Evolutionary conservation across 2,113 vertebrate genomes (phyloP).

Genomic region (Lethenteron camtschaticum): DNA sequence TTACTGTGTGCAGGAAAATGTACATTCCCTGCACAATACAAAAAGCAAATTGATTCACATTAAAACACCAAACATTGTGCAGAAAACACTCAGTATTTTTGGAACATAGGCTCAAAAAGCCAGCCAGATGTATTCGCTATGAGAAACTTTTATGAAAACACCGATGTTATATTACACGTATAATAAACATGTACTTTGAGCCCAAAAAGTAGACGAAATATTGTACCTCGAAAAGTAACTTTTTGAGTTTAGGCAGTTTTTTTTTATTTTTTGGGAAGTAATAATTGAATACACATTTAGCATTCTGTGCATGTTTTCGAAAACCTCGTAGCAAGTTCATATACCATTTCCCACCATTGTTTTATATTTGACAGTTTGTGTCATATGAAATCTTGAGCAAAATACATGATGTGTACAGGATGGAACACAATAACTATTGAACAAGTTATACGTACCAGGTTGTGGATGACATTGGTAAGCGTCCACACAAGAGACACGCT

Average conservation of each 20-base stretch:
- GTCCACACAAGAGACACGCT: slow-evolving; percentile 89
- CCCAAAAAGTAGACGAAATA: too few relatives aligned
- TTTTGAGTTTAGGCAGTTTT: not conserved
- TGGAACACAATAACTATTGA: too few relatives aligned
- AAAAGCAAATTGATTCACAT: not conserved
- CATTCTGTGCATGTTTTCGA: too few relatives aligned
- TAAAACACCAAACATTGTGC: not conserved
- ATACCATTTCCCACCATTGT: too few relatives aligned
- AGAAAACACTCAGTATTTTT: not conserved
- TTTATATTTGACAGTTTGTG: too few relatives aligned
- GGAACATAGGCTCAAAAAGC: not conserved
- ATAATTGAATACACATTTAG: too few relatives aligned
- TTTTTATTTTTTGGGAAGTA: not conserved
- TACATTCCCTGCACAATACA: slow-evolving; percentile 59
- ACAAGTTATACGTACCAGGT: slow-evolving; percentile 42
- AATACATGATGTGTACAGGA: too few relatives aligned
- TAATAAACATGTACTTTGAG: not conserved
- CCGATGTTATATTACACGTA: not conserved
- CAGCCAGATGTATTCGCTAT: not conserved
- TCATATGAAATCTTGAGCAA: too few relatives aligned
- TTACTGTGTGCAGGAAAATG: slow-evolving; percentile 88
- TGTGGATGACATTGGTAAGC: slow-evolving; percentile 87
- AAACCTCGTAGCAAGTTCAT: too few relatives aligned
- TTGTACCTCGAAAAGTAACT: not conserved
- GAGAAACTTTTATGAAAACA: slow-evolving; percentile 1